Conservation (phyloP, 2,797 vertebrate genomes). For the Schizothorax lantsangensis region DNA sequence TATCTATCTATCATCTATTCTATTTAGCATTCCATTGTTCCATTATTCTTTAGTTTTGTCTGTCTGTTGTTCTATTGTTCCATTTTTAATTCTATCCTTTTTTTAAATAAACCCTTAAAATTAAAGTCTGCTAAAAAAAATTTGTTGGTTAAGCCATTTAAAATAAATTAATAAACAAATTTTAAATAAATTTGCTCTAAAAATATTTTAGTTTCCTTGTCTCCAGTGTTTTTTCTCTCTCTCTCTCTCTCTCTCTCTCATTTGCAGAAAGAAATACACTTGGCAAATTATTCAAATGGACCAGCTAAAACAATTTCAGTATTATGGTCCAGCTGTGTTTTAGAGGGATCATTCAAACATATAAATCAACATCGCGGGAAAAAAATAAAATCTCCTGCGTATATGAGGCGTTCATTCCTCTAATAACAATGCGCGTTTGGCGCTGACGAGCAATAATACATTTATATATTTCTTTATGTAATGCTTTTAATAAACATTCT, state of each 20-base stretch:
- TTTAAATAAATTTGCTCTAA: too few species aligned
- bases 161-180: too few species aligned
- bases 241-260: not conserved
- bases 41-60: not conserved
- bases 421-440: slow-evolving; percentile 76
- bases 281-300: not conserved
- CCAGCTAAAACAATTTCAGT: not conserved
- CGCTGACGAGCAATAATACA: slow-evolving; percentile 84
- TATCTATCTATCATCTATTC: not conserved
- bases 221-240: not conserved
- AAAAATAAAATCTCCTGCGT: not conserved
- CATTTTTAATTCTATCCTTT: not conserved
- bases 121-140: too few species aligned
- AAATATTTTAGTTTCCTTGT: not conserved
- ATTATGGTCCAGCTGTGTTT: slow-evolving; percentile 5
- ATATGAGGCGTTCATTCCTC: not conserved
- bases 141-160: not conserved
- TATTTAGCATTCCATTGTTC: not conserved
- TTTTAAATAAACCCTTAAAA: not conserved
- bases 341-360: slow-evolving; percentile 2
- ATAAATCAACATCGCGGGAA: not conserved
- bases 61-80: not conserved
- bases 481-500: slow-evolving; percentile 92
- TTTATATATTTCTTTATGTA: slow-evolving; percentile 87
- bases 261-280: not conserved